Evolutionary conservation across 2,797 vertebrate species (phyloP), one percentile per base, ranked within the genome.

Genomic region (Denticeps clupeoides): DNA sequence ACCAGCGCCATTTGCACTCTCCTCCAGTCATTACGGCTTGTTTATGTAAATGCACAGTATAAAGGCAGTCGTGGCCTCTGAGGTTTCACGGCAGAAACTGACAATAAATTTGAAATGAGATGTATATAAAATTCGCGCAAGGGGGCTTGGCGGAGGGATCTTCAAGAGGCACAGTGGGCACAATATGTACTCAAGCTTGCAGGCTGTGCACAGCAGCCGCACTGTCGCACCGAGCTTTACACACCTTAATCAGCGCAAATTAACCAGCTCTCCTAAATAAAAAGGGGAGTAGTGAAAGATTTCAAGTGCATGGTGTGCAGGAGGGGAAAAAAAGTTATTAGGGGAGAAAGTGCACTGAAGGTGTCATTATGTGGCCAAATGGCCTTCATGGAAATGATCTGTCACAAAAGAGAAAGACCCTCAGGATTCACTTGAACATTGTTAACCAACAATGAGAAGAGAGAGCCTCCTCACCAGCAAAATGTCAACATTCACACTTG

Each of bases 331-430:
- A 63, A 66, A 69, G 63, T 68, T 68, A 63, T 84, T 86, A 87
- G 83, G 85, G 80, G 83, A 88, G 83, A 86, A 87, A 88, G 86
- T 87, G 83, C 82, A 84, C 83, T 84, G 87, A 87, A 85, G 88
- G 84, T 87, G 84, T 85, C 87, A 70, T 70, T 65, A 67, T 65
- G 55, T 53, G 53, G 47, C 58, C 58, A 53, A 70, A 67, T 70
- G 62, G 55, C 68, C 62, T 70, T 70, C 60, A 41, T 67, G 50
- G 56, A 65, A 63, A 65, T 65, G 42, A 63, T 58, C 63, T 52
- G 22, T 46, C 48, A 61, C 58, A 60, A 70, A 60, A 46, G 63
- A 58, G 55, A 51, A 60, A 58, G 57, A 44, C 55, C 57, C 58
- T 54, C 43, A 63, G 68, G 62, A 54, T 56, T 51, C 63, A 63